Conservation (phyloP, 2,797 vertebrate genomes). For the Coregonus sp. region DNA sequence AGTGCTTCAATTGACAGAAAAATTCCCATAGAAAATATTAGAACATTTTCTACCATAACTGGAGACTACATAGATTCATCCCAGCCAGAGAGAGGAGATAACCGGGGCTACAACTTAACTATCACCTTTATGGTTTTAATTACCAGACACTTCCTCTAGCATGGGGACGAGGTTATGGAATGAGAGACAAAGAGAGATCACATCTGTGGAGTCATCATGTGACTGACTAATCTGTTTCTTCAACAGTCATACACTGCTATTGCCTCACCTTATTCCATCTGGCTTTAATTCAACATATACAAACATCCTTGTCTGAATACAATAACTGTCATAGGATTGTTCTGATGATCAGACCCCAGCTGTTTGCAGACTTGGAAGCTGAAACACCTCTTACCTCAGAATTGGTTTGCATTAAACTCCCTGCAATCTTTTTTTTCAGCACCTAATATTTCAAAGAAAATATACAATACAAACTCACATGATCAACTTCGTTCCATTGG, state of each 20-base stretch:
- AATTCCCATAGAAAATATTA: too few relatives aligned
- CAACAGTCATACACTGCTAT: background rate
- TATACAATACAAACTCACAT: conserved; percentile 76
- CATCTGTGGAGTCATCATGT: background rate
- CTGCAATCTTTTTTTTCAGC: background rate
- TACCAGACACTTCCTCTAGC: too few relatives aligned
- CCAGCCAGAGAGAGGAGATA: too few relatives aligned
- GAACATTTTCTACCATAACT: too few relatives aligned
- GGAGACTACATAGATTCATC: too few relatives aligned
- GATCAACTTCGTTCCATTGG: conserved; percentile 77
- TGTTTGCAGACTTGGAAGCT: background rate
- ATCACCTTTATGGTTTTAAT: too few relatives aligned
- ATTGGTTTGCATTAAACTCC: background rate
- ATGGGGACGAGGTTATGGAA: too few relatives aligned
- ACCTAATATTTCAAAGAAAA: background rate
- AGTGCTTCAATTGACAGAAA: background rate
- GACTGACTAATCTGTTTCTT: background rate
- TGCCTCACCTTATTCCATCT: background rate
- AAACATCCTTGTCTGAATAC: background rate
- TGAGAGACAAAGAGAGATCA: too few relatives aligned
- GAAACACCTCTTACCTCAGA: background rate
- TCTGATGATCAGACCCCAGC: background rate
- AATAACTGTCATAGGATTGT: background rate
- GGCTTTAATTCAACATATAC: too few relatives aligned
- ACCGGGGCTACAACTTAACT: too few relatives aligned